phyloP scores from a whole-genome alignment of 2,113 vertebrate species.

The Thymallus thymallus region DNA sequence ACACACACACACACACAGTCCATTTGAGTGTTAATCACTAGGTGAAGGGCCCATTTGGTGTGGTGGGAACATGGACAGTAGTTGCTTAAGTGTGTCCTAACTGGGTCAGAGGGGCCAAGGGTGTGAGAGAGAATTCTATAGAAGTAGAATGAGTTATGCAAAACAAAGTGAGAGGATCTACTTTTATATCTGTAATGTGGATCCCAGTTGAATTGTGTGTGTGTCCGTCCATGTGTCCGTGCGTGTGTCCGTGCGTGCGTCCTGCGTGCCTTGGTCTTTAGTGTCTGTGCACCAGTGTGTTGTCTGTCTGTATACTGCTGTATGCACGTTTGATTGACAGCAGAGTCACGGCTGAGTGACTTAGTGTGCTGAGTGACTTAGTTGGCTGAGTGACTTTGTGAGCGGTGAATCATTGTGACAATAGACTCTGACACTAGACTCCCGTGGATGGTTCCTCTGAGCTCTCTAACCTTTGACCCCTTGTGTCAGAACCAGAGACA shows the following conservation, averaged over 20 bases:
- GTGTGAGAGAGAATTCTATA: slow-evolving; percentile 5
- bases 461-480: slow-evolving; percentile 63
- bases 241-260: slow-evolving; percentile 24
- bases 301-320: slow-evolving; percentile 30
- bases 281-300: slow-evolving; percentile 35
- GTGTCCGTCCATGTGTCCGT: slow-evolving; percentile 3
- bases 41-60: slow-evolving; percentile 52
- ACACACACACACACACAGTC: slow-evolving; percentile 35
- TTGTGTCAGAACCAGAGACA: slow-evolving; percentile 60
- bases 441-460: slow-evolving; percentile 49
- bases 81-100: slow-evolving; percentile 60
- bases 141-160: too few relatives aligned
- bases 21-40: slow-evolving; percentile 71
- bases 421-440: slow-evolving; percentile 18
- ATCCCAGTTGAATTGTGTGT: neutral
- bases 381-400: too few relatives aligned
- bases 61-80: slow-evolving; percentile 60
- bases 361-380: slow-evolving; percentile 46
- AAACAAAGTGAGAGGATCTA: too few relatives aligned
- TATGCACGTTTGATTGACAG: slow-evolving; percentile 56
- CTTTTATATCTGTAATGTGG: too few relatives aligned
- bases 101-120: slow-evolving; percentile 62
- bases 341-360: slow-evolving; percentile 59
- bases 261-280: neutral
- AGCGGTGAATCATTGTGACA: slow-evolving; percentile 66